Base-by-base conservation (phyloP, 1,140 invertebrate species). In the Dinoponera quadriceps region DNA sequence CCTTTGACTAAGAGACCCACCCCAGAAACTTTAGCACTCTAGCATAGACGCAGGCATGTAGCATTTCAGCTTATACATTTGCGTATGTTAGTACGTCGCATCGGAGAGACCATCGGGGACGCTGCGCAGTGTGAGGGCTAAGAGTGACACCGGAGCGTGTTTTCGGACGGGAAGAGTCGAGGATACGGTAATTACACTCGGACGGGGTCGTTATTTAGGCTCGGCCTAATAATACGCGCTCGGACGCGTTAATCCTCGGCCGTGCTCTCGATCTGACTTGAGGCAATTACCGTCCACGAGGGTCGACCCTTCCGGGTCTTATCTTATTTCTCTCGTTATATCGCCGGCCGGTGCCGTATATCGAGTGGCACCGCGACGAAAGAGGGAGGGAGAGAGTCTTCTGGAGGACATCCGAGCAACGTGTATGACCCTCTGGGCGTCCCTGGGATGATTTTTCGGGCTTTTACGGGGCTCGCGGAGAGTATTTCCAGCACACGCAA, bases 1-100 rank as follows among this genome's bases (percentile, higher is more conserved):
- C 22, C 51, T 48, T 57, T 65, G 51, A 83, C 49, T 55, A 83
- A 65, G 22, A 51, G 33, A 82, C 20, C 22, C 38, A 20, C 20
- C 55, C 55, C 44, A 74, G 69, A 75, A 73, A 86, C 55, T 85
- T 83, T 90, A 92, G 91, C 90, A 92, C 89, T 87, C 49, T 92
- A 92, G 90, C 80, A 90, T 92, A 93, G 91, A 90, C 83, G 90
- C 90, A 92, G 91, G 92, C 92, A 93, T 93, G 92, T 89, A 87
- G 91, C 89, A 92, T 90, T 92, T 75, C 88, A 92, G 92, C 90
- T 93, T 93, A 82, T 89, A 88, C 85, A 88, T 87, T 87, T 74
- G 80, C 77, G 78, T 89, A 86, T 84, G 82, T 71, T 80, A 80
- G 75, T 88, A 88, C 75, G 78, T 82, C 54, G 22, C 71, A 57